Conservation (phyloP, 2,888 invertebrate genomes). For the Sclerodermus sp. region DNA sequence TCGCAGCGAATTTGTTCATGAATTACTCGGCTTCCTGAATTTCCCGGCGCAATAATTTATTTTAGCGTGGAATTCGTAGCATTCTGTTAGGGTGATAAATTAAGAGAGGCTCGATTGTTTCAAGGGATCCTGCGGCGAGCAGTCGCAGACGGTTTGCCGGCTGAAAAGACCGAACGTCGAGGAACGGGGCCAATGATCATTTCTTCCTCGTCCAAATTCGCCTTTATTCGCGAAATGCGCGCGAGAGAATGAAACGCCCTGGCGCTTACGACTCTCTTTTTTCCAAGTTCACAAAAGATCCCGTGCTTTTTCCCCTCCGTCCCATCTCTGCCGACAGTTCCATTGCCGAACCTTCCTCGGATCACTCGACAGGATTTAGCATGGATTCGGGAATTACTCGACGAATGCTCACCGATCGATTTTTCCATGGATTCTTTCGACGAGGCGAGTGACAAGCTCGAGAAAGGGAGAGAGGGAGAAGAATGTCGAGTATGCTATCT, state of each 20-base stretch:
- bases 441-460: too few species aligned
- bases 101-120: slow-evolving; percentile 44
- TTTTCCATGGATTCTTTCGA: too few species aligned
- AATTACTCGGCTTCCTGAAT: slow-evolving; percentile 32
- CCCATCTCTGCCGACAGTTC: too few species aligned
- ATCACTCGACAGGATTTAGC: too few species aligned
- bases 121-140: slow-evolving; percentile 31
- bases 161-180: not conserved
- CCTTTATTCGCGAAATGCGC: slow-evolving; percentile 6
- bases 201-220: slow-evolving; percentile 25
- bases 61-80: slow-evolving; percentile 40
- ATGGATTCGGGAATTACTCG: too few species aligned
- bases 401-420: too few species aligned
- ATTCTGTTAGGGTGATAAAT: slow-evolving; percentile 43
- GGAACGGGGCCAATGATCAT: slow-evolving; percentile 10
- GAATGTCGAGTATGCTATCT: too few species aligned
- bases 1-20: slow-evolving; percentile 25
- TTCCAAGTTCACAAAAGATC: too few species aligned
- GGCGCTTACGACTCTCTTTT: too few species aligned
- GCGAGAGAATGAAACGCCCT: slow-evolving; percentile 8
- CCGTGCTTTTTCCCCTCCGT: too few species aligned
- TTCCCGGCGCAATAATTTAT: slow-evolving; percentile 38
- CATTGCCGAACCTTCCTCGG: too few species aligned
- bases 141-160: slow-evolving; percentile 10
- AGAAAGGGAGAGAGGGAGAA: too few species aligned